Conservation (phyloP, 2,113 vertebrate species). For the Hemiscyllium ocellatum region DNA sequence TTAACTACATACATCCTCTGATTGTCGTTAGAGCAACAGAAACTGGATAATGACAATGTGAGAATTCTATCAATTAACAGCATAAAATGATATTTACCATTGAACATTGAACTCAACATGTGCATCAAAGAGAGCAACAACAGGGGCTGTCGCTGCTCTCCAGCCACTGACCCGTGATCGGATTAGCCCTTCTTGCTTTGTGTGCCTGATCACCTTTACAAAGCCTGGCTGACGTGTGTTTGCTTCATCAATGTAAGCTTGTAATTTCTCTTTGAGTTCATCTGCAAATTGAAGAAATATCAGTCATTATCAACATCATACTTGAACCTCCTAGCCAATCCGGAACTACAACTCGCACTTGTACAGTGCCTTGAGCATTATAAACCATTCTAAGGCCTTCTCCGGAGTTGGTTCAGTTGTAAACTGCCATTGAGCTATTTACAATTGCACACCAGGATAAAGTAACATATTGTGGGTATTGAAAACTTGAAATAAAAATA, state of each 20-base stretch:
- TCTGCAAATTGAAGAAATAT: conserved; percentile 54
- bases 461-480: background rate
- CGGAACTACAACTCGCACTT: background rate
- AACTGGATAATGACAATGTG: background rate
- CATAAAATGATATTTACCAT: conserved; percentile 64
- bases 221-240: conserved; percentile 76
- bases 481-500: background rate
- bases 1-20: no score
- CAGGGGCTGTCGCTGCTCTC: conserved; percentile 79
- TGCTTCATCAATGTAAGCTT: conserved; percentile 76
- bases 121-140: conserved; percentile 93
- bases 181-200: conserved; percentile 88
- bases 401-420: background rate
- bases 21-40: no score
- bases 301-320: background rate
- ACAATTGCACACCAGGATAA: background rate
- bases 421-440: background rate
- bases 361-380: background rate
- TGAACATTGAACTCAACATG: conserved; percentile 91
- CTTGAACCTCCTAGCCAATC: background rate
- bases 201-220: conserved; percentile 85
- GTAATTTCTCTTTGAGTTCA: conserved; percentile 85
- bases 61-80: background rate
- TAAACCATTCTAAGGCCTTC: background rate
- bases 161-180: conserved; percentile 91